phyloP scores from a whole-genome alignment of 1,140 invertebrate genomes.

The Camponotus vicinus region DNA sequence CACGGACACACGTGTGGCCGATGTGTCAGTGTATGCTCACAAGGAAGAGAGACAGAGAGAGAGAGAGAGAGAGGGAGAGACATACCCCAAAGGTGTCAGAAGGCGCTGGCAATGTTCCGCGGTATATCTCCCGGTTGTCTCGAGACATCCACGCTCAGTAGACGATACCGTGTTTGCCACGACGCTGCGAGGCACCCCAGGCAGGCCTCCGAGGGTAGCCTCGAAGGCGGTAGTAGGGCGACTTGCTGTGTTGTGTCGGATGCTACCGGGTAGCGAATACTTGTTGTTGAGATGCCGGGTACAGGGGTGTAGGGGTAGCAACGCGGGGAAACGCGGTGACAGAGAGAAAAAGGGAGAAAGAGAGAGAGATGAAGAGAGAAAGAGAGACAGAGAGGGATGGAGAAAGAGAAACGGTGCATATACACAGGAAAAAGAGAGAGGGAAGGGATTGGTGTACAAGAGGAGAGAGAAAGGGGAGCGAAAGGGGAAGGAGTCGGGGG shows the following conservation, averaged over 20 bases:
- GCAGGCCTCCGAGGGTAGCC: conserved; percentile 61
- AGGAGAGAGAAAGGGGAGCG: conserved; percentile 55
- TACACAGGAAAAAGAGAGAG: conserved; percentile 66
- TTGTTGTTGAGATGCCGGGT: conserved; percentile 85
- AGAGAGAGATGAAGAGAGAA: conserved; percentile 34
- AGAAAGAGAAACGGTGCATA: conserved; percentile 53
- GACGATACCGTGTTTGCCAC: conserved; percentile 74
- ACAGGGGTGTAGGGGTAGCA: conserved; percentile 71
- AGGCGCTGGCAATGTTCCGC: conserved; percentile 53
- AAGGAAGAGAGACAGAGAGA: conserved; percentile 38
- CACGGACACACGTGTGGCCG: conserved; percentile 49
- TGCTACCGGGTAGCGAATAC: conserved; percentile 84
- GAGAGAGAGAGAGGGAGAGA: conserved; percentile 55
- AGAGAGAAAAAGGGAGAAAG: conserved; percentile 64
- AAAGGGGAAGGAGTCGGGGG: conserved; percentile 65
- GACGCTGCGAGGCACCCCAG: conserved; percentile 64
- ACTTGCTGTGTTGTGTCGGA: conserved; percentile 85
- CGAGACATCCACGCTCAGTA: conserved; percentile 74
- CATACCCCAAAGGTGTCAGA: conserved; percentile 54
- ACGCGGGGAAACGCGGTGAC: conserved; percentile 55
- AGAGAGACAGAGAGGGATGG: neutral
- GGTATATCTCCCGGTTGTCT: conserved; percentile 67
- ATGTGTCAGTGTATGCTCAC: conserved; percentile 38
- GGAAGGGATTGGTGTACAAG: conserved; percentile 60
- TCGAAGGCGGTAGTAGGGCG: conserved; percentile 77